Base-by-base conservation (phyloP, 2,797 vertebrate species). In the Melanotaenia nigrans region DNA sequence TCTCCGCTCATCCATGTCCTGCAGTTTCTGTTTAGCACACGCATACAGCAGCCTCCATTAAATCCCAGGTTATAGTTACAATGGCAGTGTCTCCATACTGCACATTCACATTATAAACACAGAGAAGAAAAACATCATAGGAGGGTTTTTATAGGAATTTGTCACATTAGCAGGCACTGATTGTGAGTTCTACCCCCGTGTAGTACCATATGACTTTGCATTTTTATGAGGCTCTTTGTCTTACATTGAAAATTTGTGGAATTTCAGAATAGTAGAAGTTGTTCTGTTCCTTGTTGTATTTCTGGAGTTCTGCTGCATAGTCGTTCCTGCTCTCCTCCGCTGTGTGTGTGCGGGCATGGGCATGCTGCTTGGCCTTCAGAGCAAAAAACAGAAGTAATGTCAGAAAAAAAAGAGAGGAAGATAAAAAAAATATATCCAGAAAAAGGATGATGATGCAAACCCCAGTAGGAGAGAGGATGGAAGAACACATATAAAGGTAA, bases 1-100 rank as follows among this genome's bases (percentile, higher is more conserved):
- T 74, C 97, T 93, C 16, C 93, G 93, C 88, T 99, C 98, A 74
- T 99, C 98, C 96, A 98, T 95, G 87, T 96, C 96, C 93, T 99
- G 98, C 79, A 99, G 91, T 87, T 97, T 96, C 97, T 99, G 94
- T 82, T 89, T 67, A 7, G 10, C 38, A 66, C 58, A 81, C 38
- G 74, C 40, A 64, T 5, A 69, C 6, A 71, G 28, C 36, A 11
- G 16, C 14, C 8, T 59, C 14, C 14, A 70, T 60, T 18, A 60
- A 10, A 9, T 35, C 55, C n/a, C 14, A 56, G 32, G 22, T 66
- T 14, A 35, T 1, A 40, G 56, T 40, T 3, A 22, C 16, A 33
- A 16, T 10, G 0, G n/a, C 11, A 40, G 38, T 61, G 32, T 63
- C 61, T 58, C 36, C 7, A 56, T 3, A 22, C 9, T 61, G 3